Base-by-base conservation (phyloP, 2,797 vertebrate genomes). In the Falco columbarius region DNA sequence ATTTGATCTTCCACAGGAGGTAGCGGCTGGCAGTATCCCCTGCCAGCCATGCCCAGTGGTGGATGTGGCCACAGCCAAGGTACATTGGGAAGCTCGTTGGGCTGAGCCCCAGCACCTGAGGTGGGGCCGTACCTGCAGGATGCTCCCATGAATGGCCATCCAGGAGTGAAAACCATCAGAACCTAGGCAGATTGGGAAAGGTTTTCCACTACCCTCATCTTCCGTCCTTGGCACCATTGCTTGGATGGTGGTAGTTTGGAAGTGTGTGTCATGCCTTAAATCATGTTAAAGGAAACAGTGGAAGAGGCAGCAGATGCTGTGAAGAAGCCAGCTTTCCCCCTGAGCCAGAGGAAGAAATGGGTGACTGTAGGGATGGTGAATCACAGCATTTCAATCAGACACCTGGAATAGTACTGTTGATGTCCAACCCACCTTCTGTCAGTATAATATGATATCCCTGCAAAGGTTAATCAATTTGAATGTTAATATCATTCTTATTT, bases 401-500 rank as follows among this genome's bases (percentile, higher is more conserved):
- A 74, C 27, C 34, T 32, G 7, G 70, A 88, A 82, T 51, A 63
- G 38, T 82, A 74, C 38, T 81, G 68, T 62, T 90, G 70, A 36
- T 95, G 79, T 54, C 79, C 47, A 73, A 5, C 38, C 47, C n/a
- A 44, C 84, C 86, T 90, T 93, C 44, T 91, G n/a, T 23, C 67
- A 51, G 20, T 84, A 49, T 63, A 65, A 93, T 92, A 90, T 10
- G 14, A 87, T 75, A 82, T 26, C 18, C 49, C 38, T 93, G 75
- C 84, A 97, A 97, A 96, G 42, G 79, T 96, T 97, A 96, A 93
- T 93, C 61, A 89, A 89, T 94, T 82, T 94, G 67, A 95, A 92
- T 90, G 86, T 90, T 97, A 96, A 86, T 95, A 95, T 79, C 7
- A 89, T 94, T 95, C 61, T 93, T 90, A 89, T 91, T 96, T 94